Percentiles rank a stretch among this genome's conserved stretches.
phyloP scores from a whole-genome alignment of 2,797 vertebrate genomes.

The Lacerta bilineata region DNA sequence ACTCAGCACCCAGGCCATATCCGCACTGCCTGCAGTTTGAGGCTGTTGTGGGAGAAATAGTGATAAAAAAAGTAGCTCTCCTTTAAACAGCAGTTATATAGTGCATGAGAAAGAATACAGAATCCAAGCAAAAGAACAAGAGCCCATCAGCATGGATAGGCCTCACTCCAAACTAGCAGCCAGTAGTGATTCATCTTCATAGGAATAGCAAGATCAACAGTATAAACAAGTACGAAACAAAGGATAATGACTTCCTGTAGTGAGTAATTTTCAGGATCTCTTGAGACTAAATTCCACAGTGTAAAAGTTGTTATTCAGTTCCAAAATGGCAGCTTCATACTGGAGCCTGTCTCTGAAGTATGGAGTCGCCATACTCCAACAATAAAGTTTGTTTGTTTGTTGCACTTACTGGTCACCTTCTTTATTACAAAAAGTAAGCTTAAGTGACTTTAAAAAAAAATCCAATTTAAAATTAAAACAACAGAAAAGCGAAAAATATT shows the following conservation, averaged over 20 bases:
- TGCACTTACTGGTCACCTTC: too few relatives aligned
- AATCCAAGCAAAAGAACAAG: background rate
- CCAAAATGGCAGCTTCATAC: background rate
- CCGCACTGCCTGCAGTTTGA: background rate
- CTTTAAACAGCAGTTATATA: background rate
- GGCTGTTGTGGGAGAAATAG: background rate
- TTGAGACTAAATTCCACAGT: background rate
- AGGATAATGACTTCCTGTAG: background rate
- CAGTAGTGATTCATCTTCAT: background rate
- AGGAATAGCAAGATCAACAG: background rate
- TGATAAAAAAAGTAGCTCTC: background rate
- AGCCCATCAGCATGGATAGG: background rate
- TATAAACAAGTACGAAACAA: background rate
- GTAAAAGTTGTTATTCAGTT: background rate
- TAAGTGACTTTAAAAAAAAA: too few relatives aligned
- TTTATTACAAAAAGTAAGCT: too few relatives aligned
- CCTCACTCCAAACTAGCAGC: background rate
- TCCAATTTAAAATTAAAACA: too few relatives aligned
- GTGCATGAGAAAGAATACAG: background rate
- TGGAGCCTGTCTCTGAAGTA: background rate
- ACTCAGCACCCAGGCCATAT: background rate
- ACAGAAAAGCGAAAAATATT: too few relatives aligned
- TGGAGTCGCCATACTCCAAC: too few relatives aligned
- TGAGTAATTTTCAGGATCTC: background rate
- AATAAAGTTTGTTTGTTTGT: too few relatives aligned